Percentiles rank a stretch among this genome's conserved stretches.
phyloP scores from a whole-genome alignment of 2,797 vertebrate genomes.

The Phoebastria nigripes region DNA sequence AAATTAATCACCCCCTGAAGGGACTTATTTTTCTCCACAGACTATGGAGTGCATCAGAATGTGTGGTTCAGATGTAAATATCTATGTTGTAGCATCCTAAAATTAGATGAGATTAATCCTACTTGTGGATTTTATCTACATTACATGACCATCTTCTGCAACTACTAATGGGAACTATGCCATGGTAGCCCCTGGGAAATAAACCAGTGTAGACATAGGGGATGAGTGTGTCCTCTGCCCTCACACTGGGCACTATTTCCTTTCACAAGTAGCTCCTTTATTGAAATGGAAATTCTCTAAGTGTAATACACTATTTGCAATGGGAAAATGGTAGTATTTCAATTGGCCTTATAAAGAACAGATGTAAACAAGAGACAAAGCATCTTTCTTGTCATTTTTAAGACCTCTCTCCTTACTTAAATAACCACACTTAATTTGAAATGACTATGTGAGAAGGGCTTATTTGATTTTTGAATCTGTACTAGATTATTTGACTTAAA shows the following conservation, averaged over 20 bases:
- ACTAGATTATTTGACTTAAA: neutral
- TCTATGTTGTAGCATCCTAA: neutral
- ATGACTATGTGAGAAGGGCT: neutral
- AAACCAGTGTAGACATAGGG: neutral
- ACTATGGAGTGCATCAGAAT: neutral
- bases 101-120: neutral
- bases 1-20: neutral
- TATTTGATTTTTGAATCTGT: neutral
- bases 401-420: neutral
- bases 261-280: neutral
- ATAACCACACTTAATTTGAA: neutral
- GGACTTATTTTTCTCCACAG: neutral
- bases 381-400: neutral
- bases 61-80: neutral
- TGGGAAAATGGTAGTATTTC: neutral
- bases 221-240: neutral
- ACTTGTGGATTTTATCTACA: neutral
- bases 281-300: neutral
- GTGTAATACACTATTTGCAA: neutral
- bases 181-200: neutral
- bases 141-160: neutral
- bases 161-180: neutral
- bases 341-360: neutral
- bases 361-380: neutral
- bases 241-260: neutral